These are phyloP conservation scores for Eucriotettix oculatus DNA, from an alignment of 2,888 invertebrate genomes.

Conservation along the genomic window DNA sequence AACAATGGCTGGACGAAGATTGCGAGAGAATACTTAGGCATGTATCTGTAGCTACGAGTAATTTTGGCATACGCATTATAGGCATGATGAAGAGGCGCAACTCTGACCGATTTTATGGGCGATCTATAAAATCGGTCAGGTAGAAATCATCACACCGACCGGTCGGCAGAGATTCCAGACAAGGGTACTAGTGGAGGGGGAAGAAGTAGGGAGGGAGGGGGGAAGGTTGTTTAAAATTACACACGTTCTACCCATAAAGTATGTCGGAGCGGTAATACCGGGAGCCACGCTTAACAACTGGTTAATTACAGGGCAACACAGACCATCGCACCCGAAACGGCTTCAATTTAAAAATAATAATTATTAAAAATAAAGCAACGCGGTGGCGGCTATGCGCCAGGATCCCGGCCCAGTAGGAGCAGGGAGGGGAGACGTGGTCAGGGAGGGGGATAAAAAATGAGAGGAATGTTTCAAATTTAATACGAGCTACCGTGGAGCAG, in stretches of 20 bases:
- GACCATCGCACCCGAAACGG: slow-evolving; percentile 7
- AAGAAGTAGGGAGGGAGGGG: not conserved
- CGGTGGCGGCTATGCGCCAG: not conserved
- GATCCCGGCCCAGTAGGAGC: not conserved
- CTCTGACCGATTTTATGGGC: too few species aligned
- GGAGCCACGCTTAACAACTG: slow-evolving; percentile 7
- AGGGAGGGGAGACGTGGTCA: not conserved
- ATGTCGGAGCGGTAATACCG: slow-evolving; percentile 7
- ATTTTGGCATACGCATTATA: too few species aligned
- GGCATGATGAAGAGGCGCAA: too few species aligned
- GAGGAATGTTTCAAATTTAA: not conserved
- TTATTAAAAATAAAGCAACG: slow-evolving; percentile 9
- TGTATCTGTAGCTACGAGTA: too few species aligned
- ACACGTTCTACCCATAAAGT: slow-evolving; percentile 9
- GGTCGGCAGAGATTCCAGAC: too few species aligned
- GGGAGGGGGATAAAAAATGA: not conserved
- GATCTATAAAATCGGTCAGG: too few species aligned
- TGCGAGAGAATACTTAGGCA: too few species aligned
- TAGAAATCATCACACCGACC: too few species aligned
- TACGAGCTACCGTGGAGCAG: too few species aligned
- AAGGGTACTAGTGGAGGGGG: not conserved
- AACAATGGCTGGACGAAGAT: too few species aligned
- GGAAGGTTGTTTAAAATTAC: slow-evolving; percentile 7
- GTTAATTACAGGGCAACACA: slow-evolving; percentile 7
- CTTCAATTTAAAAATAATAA: slow-evolving; percentile 10